Conservation (phyloP, 2,888 invertebrate species). For the Chymomyza amoena region DNA sequence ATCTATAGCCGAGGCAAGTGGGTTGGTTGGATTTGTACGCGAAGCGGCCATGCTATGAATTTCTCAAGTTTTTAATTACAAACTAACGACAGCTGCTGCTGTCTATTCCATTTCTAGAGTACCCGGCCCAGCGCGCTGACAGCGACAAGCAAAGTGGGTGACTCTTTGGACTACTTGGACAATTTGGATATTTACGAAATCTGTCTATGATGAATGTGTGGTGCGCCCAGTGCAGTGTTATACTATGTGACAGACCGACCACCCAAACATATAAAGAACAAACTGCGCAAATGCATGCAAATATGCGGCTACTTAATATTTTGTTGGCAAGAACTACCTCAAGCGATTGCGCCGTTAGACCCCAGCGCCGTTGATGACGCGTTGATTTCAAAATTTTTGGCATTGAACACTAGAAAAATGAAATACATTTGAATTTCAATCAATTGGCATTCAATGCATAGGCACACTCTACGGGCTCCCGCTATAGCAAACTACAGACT, state of each 20-base stretch:
- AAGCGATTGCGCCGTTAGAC: constrained; percentile 58
- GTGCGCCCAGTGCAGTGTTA: constrained; percentile 35
- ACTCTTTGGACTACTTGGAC: neutral
- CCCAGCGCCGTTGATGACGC: constrained; percentile 74
- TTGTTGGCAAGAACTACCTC: constrained; percentile 56
- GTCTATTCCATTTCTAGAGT: constrained; percentile 41
- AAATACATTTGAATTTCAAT: constrained; percentile 5
- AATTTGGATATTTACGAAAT: constrained; percentile 7
- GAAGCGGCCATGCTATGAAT: constrained; percentile 39
- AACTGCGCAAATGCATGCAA: neutral
- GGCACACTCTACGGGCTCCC: neutral
- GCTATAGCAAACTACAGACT: neutral
- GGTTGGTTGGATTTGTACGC: neutral
- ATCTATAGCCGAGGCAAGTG: constrained; percentile 1
- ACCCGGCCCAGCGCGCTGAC: constrained; percentile 36
- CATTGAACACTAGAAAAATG: constrained; percentile 72
- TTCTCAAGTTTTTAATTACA: constrained; percentile 73
- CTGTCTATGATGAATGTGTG: constrained; percentile 60
- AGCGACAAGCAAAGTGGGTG: constrained; percentile 35
- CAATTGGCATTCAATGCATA: neutral
- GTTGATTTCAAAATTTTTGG: constrained; percentile 69
- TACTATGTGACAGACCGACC: constrained; percentile 59
- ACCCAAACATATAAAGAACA: constrained; percentile 36
- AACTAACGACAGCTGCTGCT: constrained; percentile 72
- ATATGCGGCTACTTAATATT: neutral